Evolutionary conservation across 2,888 invertebrate genomes (phyloP).

Genomic region (Priocnemis perturbator): DNA sequence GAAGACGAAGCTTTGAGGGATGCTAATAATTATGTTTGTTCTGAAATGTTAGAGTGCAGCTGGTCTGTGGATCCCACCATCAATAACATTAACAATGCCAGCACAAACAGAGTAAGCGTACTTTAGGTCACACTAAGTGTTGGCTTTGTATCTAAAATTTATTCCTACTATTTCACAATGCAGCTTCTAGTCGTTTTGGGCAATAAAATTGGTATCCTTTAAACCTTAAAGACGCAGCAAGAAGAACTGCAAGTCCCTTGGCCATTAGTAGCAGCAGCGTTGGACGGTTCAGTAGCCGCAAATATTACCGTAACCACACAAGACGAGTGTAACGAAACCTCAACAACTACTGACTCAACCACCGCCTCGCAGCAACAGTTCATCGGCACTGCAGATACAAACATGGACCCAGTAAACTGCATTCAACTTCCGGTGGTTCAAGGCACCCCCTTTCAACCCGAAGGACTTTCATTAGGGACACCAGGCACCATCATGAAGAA

Average conservation of each 20-base stretch:
- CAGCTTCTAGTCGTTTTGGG: no score
- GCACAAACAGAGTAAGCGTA: conserved; percentile 49
- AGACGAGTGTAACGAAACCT: conserved; percentile 66
- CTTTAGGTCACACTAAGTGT: no score
- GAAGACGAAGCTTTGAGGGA: conserved; percentile 82
- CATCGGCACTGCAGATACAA: conserved; percentile 44
- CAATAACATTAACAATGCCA: conserved; percentile 66
- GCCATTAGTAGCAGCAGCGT: conserved; percentile 77
- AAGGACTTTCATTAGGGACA: conserved; percentile 58
- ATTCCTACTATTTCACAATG: neutral
- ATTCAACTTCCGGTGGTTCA: conserved; percentile 68
- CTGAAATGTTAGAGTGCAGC: conserved; percentile 71
- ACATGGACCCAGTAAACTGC: conserved; percentile 63
- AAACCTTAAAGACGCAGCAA: conserved; percentile 72
- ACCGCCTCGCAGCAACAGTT: conserved; percentile 59
- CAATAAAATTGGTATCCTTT: no score
- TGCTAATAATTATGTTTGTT: conserved; percentile 86
- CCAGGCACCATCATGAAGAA: conserved; percentile 69
- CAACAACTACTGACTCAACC: conserved; percentile 63
- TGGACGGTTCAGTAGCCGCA: conserved; percentile 73
- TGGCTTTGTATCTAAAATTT: no score
- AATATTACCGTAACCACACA: conserved; percentile 69
- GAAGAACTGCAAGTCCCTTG: conserved; percentile 79
- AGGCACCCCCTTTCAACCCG: conserved; percentile 63
- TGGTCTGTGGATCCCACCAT: conserved; percentile 70